Percentiles rank a stretch among this genome's conserved stretches.
Evolutionary conservation across 1,140 invertebrate genomes (phyloP).

Genomic region (Drosophila willistoni): DNA sequence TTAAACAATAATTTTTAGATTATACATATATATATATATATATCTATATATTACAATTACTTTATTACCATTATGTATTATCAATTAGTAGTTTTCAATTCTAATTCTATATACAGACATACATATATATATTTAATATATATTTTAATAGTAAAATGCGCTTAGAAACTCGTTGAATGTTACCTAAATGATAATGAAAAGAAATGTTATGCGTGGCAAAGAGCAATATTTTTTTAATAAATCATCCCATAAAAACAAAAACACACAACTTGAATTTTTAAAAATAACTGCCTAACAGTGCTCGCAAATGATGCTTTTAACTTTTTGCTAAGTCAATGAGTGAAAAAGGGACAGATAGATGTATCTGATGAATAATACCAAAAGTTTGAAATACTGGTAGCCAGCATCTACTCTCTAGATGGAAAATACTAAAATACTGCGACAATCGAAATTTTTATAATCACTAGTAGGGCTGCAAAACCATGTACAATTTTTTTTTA

Average conservation of each 20-base stretch:
- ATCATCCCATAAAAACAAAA: constrained; percentile 37
- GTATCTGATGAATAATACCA: too few species aligned
- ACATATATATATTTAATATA: constrained; percentile 24
- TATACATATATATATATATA: constrained; percentile 31
- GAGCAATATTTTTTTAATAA: constrained; percentile 81
- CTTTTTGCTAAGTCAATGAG: neutral
- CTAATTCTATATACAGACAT: constrained; percentile 12
- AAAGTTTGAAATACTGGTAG: too few species aligned
- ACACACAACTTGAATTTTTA: neutral
- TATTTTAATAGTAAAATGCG: constrained; percentile 56
- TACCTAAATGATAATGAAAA: constrained; percentile 45
- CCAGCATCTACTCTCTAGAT: too few species aligned
- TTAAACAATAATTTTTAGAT: constrained; percentile 57
- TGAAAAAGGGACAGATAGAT: neutral
- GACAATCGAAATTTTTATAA: too few species aligned
- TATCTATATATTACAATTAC: constrained; percentile 31
- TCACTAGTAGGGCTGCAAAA: too few species aligned
- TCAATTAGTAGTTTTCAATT: constrained; percentile 44
- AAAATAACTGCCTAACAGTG: neutral
- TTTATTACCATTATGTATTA: constrained; percentile 75
- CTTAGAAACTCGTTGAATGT: constrained; percentile 66
- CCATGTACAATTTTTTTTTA: too few species aligned
- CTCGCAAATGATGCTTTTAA: neutral
- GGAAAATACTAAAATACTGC: too few species aligned
- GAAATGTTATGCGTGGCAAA: constrained; percentile 71